Percentiles rank a stretch among this genome's conserved stretches.
Evolutionary conservation across 2,797 vertebrate genomes (phyloP).

Genomic region (Huso huso): DNA sequence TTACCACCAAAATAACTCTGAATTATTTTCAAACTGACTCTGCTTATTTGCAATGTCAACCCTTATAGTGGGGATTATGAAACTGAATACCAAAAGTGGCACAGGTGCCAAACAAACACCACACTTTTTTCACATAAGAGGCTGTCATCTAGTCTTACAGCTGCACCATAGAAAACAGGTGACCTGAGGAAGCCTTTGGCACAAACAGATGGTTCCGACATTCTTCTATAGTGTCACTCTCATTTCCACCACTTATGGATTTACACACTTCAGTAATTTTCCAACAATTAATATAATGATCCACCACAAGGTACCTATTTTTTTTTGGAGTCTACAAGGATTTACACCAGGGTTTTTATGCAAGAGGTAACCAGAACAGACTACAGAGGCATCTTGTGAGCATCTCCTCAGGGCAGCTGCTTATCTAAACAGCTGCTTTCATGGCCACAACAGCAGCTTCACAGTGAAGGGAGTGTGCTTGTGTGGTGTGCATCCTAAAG

Average conservation of each 20-base stretch:
- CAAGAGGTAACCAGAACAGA: slow-evolving; percentile 35
- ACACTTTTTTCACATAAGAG: slow-evolving; percentile 43
- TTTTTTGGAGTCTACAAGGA: slow-evolving; percentile 53
- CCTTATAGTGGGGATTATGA: slow-evolving; percentile 15
- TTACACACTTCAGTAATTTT: slow-evolving; percentile 71
- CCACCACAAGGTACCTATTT: slow-evolving; percentile 60
- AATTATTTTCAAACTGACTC: no score
- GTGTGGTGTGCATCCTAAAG: slow-evolving; percentile 37
- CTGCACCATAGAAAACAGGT: slow-evolving; percentile 35
- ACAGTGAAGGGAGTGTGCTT: slow-evolving; percentile 28
- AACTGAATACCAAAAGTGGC: slow-evolving; percentile 33
- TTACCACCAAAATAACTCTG: no score
- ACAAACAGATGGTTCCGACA: slow-evolving; percentile 77
- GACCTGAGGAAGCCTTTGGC: slow-evolving; percentile 50
- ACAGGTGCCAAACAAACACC: slow-evolving; percentile 33
- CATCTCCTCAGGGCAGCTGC: slow-evolving; percentile 42
- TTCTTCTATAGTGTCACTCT: slow-evolving; percentile 51
- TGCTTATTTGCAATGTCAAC: neutral
- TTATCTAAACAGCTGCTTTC: slow-evolving; percentile 61
- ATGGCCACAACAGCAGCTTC: slow-evolving; percentile 38
- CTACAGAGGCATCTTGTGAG: slow-evolving; percentile 24
- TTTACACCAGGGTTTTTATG: slow-evolving; percentile 51
- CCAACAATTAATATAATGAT: slow-evolving; percentile 78
- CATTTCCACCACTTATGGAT: slow-evolving; percentile 61
- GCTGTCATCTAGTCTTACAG: slow-evolving; percentile 44